These are phyloP conservation scores for Helarctos malayanus DNA, from an alignment of 2,797 vertebrate species.

Conservation along the genomic window DNA sequence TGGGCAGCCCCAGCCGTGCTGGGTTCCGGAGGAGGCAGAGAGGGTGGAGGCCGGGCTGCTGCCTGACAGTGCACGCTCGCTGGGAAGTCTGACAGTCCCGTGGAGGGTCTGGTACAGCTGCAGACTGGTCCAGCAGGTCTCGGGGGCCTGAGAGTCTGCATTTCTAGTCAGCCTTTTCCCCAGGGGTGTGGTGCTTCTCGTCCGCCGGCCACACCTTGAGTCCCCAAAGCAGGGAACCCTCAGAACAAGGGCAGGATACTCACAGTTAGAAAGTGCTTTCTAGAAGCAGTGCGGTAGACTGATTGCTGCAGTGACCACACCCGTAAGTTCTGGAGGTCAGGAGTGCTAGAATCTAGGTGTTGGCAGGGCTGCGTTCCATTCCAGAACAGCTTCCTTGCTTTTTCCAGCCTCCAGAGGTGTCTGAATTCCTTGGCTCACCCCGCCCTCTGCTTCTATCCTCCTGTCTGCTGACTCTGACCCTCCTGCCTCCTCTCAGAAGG, in stretches of 20 bases:
- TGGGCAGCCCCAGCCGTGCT: rapidly evolving
- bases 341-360: rapidly evolving
- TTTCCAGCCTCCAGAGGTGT: not conserved
- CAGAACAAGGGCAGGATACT: too few species aligned
- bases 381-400: rapidly evolving
- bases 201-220: not conserved
- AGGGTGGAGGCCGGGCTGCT: rapidly evolving
- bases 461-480: not conserved
- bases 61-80: rapidly evolving
- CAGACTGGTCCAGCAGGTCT: rapidly evolving
- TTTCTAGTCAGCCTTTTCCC: not conserved
- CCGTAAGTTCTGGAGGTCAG: rapidly evolving
- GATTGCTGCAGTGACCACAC: rapidly evolving
- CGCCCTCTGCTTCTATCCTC: rapidly evolving
- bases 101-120: rapidly evolving
- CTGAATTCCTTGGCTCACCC: rapidly evolving
- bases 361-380: rapidly evolving
- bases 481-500: not conserved
- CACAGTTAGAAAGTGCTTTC: not conserved
- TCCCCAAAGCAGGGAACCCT: not conserved
- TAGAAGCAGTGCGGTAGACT: not conserved
- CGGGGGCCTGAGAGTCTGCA: not conserved
- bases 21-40: not conserved
- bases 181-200: rapidly evolving
- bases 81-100: rapidly evolving